Evolutionary conservation across 2,797 vertebrate genomes (phyloP).

Genomic region (Pagetopsis macropterus): DNA sequence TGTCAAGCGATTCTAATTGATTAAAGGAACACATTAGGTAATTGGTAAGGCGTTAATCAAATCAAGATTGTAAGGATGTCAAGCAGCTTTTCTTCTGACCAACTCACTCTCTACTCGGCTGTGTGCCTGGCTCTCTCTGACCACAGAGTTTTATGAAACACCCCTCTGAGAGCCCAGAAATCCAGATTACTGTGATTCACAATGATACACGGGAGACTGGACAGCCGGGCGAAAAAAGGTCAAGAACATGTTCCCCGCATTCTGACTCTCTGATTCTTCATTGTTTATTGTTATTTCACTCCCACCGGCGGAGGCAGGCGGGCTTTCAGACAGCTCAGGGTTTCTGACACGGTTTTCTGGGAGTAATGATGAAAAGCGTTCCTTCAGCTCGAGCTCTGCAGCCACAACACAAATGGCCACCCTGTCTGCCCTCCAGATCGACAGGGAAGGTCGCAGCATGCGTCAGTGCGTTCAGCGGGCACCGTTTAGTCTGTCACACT

Average conservation of each 20-base stretch:
- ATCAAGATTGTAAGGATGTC: conserved; percentile 43
- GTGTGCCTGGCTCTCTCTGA: conserved; percentile 12
- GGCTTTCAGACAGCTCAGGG: conserved; percentile 45
- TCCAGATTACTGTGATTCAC: conserved; percentile 36
- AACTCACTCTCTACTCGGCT: conserved; percentile 15
- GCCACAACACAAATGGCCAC: conserved; percentile 64
- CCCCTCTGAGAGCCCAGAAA: conserved; percentile 25
- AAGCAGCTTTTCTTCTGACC: conserved; percentile 26
- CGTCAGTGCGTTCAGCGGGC: conserved; percentile 64
- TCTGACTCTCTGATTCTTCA: conserved; percentile 46
- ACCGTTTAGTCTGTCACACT: conserved; percentile 79
- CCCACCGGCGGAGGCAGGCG: conserved; percentile 34
- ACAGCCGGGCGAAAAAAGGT: conserved; percentile 24
- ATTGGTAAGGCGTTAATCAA: conserved; percentile 63
- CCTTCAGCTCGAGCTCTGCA: conserved; percentile 46
- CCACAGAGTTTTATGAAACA: conserved; percentile 22
- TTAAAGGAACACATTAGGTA: conserved; percentile 62
- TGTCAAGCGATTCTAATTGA: conserved; percentile 55
- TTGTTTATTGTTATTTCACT: conserved; percentile 62
- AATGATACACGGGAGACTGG: conserved; percentile 24
- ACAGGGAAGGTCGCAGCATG: conserved; percentile 78
- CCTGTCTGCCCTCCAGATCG: conserved; percentile 74
- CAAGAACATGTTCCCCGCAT: conserved; percentile 27
- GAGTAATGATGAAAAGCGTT: conserved; percentile 64
- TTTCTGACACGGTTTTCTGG: conserved; percentile 53